Evolutionary conservation across 35 echinoderm and acorn worm species (phyloP).

Genomic region (Acanthaster planci): DNA sequence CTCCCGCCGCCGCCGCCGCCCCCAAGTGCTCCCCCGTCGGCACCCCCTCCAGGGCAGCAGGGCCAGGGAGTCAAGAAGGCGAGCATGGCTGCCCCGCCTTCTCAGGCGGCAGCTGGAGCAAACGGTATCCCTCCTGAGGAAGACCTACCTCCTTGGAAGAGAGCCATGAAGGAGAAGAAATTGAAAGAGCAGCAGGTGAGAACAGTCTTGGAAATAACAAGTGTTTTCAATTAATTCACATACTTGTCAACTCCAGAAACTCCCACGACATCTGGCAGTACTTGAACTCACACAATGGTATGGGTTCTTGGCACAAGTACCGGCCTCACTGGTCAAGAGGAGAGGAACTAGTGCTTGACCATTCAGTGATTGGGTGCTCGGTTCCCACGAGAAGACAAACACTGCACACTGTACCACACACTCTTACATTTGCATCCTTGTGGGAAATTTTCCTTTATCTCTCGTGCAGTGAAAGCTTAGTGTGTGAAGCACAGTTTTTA

Average conservation of each 20-base stretch:
- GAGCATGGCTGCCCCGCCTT: not conserved
- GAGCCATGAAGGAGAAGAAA: slow-evolving; percentile 64
- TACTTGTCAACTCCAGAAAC: not conserved
- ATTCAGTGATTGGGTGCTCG: no score
- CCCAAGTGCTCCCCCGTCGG: not conserved
- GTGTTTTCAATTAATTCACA: not conserved
- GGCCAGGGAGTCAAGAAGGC: not conserved
- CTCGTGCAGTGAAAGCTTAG: no score
- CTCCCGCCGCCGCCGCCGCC: not conserved
- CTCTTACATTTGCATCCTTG: no score
- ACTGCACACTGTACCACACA: no score
- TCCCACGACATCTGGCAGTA: no score
- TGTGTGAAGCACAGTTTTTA: no score
- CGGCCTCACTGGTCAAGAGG: no score
- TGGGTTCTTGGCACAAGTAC: no score
- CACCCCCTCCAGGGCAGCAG: slow-evolving; percentile 6
- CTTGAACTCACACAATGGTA: no score
- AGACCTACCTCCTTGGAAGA: slow-evolving; percentile 65
- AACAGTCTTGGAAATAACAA: not conserved
- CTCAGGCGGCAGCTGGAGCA: not conserved
- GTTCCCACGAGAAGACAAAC: no score
- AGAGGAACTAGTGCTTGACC: no score
- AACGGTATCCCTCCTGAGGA: slow-evolving; percentile 25
- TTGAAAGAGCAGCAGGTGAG: slow-evolving; percentile 52
- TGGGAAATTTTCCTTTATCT: no score